Base-by-base conservation (phyloP, 2,888 invertebrate genomes). In the Eurytoma adleriae region DNA sequence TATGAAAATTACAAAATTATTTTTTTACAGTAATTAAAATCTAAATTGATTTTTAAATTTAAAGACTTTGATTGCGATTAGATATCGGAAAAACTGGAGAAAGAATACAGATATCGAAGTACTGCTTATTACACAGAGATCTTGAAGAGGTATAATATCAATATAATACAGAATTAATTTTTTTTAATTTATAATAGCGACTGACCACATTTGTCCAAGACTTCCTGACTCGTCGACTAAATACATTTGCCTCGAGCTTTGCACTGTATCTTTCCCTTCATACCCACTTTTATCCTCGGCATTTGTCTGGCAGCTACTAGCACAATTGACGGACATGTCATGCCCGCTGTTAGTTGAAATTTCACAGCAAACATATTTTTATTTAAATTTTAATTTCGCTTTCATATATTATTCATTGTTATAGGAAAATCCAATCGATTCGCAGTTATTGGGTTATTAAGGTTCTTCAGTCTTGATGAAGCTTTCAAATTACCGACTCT, bases 141-240 rank as follows among this genome's bases (percentile, higher is more conserved):
- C 4, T 62, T 48, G 16, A 64, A 64, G 64, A 64, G 18, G 30
- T 64, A 48, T 18, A 4, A 59, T 64, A 30, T 57, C 40, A 57
- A 70, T 57, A 20, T n/a, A 56, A 61, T 74, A 67, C 57, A 71
- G 59, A 79, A 24, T 5, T 56, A 72, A 56, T 59, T 30, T 68
- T 75, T 16, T 83, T 77, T 76, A 70, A 85, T 85, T 83, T 82
- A 85, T 85, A 72, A 69, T 71, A 77, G 56, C 84, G 86, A 89
- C 89, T 89, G 89, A 89, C 89, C 89, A 88, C 88, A 86, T 89
- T 81, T 89, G 88, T 87, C 87, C 87, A 83, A 87, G 88, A 86
- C 85, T 86, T 87, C 88, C 89, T 82, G 88, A 88, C 83, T 89
- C 89, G 84, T 89, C 89, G 85, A 86, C 84, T 87, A 88, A 89